These are phyloP conservation scores for Polymixis lichenea DNA, from an alignment of 2,888 invertebrate species.

Conservation along the genomic window DNA sequence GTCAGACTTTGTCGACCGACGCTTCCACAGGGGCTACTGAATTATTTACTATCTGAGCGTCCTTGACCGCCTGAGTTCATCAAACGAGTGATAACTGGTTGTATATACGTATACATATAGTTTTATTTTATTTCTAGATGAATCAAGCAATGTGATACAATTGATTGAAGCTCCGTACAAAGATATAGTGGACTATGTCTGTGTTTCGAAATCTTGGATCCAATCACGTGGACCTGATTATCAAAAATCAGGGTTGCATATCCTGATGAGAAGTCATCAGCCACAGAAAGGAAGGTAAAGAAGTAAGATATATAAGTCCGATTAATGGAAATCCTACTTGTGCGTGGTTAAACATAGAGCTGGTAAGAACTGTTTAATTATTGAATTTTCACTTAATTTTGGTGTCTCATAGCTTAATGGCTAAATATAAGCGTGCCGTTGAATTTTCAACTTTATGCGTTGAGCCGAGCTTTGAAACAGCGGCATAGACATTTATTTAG, in stretches of 20 bases:
- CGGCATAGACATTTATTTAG: not conserved
- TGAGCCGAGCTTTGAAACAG: not conserved
- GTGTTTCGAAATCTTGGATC: conserved; percentile 21
- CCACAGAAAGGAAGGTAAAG: not conserved
- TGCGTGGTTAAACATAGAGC: conserved; percentile 1
- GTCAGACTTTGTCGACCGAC: not conserved
- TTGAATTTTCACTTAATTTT: no score
- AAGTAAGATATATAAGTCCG: not conserved
- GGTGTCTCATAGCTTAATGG: no score
- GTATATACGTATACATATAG: not conserved
- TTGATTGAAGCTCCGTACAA: conserved; percentile 9
- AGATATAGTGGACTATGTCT: conserved; percentile 10
- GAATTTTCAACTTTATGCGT: not conserved
- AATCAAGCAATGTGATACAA: conserved; percentile 9
- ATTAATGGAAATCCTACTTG: not conserved
- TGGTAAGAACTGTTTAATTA: not conserved
- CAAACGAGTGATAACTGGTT: no score
- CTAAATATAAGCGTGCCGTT: not conserved
- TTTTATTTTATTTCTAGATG: conserved; percentile 23
- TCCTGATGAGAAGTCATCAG: not conserved
- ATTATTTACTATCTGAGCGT: not conserved
- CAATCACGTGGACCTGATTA: not conserved
- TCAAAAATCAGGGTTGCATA: conserved; percentile 1
- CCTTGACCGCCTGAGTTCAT: not conserved
- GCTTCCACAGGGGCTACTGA: not conserved